phyloP scores from a whole-genome alignment of 2,797 vertebrate genomes.

The Falco concolor region DNA sequence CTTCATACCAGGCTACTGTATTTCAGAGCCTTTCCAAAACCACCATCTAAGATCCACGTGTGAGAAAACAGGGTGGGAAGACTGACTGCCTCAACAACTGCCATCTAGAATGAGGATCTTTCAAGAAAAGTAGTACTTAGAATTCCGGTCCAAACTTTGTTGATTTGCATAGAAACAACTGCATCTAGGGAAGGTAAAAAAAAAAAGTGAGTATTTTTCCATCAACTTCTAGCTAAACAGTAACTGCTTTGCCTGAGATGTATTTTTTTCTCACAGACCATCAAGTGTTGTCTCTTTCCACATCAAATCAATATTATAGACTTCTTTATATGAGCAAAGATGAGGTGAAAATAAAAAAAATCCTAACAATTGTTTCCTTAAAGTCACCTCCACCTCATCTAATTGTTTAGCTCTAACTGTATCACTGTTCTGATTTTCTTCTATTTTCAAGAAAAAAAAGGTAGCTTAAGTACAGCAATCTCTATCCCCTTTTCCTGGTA shows the following conservation, averaged over 20 bases:
- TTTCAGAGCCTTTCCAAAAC: background rate
- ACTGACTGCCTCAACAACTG: background rate
- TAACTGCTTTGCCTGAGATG: background rate
- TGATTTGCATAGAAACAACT: background rate
- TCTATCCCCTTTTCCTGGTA: background rate
- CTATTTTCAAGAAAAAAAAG: background rate
- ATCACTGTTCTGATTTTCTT: background rate
- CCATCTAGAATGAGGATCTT: background rate
- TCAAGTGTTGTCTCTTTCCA: background rate
- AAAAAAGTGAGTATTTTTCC: background rate
- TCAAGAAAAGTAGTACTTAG: background rate
- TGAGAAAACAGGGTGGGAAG: background rate
- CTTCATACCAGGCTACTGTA: background rate
- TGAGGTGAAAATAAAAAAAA: background rate
- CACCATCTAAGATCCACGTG: accelerated
- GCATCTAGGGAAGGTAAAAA: background rate
- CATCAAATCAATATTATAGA: background rate
- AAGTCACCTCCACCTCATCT: background rate
- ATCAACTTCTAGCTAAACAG: background rate
- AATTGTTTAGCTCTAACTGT: background rate
- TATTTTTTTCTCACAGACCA: background rate
- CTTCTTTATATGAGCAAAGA: background rate
- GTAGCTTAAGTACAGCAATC: background rate
- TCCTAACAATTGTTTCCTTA: background rate
- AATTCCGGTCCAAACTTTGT: background rate